Evolutionary conservation across 1,140 invertebrate genomes (phyloP).

Genomic region (Trachymyrmex septentrionalis): DNA sequence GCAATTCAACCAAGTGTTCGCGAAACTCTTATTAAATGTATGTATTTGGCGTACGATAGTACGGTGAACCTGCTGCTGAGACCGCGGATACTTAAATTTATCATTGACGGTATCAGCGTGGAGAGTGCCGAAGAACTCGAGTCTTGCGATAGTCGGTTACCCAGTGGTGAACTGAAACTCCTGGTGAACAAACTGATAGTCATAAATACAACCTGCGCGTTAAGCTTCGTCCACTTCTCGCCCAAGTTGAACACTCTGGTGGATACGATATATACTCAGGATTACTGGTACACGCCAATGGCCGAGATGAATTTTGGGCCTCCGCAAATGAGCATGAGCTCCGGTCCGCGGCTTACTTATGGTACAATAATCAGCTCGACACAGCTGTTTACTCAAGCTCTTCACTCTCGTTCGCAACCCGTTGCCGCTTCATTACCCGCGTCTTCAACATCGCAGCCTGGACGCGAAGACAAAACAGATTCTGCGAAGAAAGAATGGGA

Average conservation of each 20-base stretch:
- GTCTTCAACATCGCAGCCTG: conserved; percentile 15
- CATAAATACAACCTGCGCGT: conserved; percentile 84
- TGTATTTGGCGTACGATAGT: conserved; percentile 85
- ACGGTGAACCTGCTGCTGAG: conserved; percentile 84
- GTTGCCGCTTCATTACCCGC: conserved; percentile 21
- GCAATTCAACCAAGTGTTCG: conserved; percentile 80
- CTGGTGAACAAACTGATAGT: conserved; percentile 85
- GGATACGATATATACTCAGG: conserved; percentile 84
- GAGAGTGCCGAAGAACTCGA: conserved; percentile 85
- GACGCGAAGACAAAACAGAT: conserved; percentile 80
- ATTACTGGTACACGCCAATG: conserved; percentile 85
- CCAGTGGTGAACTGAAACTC: conserved; percentile 82
- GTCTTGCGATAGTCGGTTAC: conserved; percentile 83
- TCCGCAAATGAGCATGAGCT: conserved; percentile 85
- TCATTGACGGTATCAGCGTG: conserved; percentile 85
- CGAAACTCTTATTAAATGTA: conserved; percentile 84
- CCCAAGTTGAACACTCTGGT: conserved; percentile 83
- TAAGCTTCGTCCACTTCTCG: conserved; percentile 84
- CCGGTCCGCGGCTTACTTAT: conserved; percentile 83
- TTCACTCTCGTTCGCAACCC: conserved; percentile 76
- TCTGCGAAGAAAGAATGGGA: conserved; percentile 84
- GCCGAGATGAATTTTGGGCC: conserved; percentile 86
- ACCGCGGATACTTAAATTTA: conserved; percentile 85
- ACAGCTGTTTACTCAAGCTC: conserved; percentile 85
- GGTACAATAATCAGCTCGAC: conserved; percentile 85